phyloP scores from a whole-genome alignment of 2,113 vertebrate genomes.

The Coracopsis vasa region DNA sequence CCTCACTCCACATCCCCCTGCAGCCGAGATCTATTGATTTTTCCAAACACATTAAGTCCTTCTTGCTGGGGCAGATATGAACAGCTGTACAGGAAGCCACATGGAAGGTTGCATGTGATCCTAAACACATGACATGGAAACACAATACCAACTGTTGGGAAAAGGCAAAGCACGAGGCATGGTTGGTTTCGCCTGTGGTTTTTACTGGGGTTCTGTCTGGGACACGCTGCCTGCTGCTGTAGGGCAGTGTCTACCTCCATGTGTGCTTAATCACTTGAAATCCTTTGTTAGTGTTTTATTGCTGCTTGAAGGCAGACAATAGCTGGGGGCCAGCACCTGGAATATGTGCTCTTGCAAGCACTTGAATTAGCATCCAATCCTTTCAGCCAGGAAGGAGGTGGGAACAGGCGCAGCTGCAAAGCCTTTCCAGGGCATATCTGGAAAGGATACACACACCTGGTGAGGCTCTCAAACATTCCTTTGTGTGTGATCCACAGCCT shows the following conservation, averaged over 20 bases:
- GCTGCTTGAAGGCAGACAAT: background rate
- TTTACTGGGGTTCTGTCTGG: background rate
- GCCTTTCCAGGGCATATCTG: background rate
- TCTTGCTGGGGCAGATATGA: background rate
- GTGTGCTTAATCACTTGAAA: rapidly evolving
- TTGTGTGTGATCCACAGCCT: background rate
- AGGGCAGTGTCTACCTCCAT: background rate
- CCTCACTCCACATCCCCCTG: background rate
- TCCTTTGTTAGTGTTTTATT: background rate
- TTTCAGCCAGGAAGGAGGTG: background rate
- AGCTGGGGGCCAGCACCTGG: background rate
- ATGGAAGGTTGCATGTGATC: background rate
- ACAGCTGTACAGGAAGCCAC: background rate
- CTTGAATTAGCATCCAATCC: background rate
- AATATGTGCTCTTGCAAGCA: background rate
- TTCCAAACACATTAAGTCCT: background rate
- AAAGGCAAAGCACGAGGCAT: background rate
- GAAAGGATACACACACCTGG: background rate
- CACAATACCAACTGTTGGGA: background rate
- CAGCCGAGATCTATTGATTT: background rate
- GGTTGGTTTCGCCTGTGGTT: background rate
- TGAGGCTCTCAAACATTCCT: background rate
- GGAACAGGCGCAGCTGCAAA: background rate
- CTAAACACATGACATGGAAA: background rate
- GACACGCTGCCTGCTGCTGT: rapidly evolving